Conservation (phyloP, 2,113 vertebrate genomes). For the Elephantulus edwardii region DNA sequence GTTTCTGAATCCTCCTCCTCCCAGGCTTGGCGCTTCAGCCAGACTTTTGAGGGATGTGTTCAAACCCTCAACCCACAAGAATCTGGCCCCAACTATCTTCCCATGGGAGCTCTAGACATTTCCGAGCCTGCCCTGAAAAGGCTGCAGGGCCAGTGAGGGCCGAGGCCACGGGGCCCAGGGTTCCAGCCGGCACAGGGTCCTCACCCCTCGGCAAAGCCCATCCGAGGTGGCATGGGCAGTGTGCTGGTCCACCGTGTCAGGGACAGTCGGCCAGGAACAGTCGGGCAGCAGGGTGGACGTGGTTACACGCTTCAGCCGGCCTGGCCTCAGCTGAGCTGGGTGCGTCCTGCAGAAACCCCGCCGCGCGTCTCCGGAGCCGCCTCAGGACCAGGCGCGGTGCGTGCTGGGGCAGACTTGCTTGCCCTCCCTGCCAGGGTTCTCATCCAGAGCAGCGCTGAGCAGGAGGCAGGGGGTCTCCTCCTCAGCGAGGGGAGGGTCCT, state of each 20-base stretch:
- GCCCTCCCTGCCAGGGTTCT: no score
- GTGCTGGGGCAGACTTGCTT: not conserved
- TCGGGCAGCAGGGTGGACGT: no score
- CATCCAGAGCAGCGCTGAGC: no score
- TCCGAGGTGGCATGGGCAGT: not conserved
- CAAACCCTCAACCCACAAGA: not conserved
- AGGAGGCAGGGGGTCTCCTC: no score
- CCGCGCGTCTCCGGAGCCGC: not conserved
- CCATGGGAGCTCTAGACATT: not conserved
- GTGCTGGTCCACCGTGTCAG: not conserved
- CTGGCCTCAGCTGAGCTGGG: not conserved
- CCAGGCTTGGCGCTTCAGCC: not conserved
- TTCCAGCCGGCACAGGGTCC: rapidly evolving
- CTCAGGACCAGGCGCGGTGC: not conserved
- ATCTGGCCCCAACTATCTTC: not conserved
- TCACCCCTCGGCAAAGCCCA: not conserved
- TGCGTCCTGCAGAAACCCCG: rapidly evolving
- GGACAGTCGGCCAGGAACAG: not conserved
- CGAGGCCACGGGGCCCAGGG: rapidly evolving
- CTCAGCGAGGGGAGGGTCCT: no score
- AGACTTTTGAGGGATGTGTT: not conserved
- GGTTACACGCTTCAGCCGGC: no score
- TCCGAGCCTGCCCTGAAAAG: not conserved
- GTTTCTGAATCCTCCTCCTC: not conserved
- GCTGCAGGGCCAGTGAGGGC: not conserved